phyloP scores from a whole-genome alignment of 2,888 invertebrate genomes.

The Lomographa bimaculata region DNA sequence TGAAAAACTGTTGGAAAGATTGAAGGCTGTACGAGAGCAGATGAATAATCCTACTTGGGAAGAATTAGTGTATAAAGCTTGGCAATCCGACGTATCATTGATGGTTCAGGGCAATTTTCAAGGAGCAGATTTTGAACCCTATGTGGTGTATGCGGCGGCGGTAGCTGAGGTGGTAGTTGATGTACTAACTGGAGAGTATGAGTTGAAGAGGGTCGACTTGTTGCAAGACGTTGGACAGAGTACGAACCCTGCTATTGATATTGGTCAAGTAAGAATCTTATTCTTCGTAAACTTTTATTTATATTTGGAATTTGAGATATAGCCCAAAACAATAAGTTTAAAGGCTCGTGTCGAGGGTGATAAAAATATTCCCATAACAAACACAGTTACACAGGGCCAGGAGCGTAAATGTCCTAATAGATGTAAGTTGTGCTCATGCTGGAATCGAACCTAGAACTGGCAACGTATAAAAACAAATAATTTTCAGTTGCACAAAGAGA shows the following conservation, averaged over 20 bases:
- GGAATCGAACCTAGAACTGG: no score
- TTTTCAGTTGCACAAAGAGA: no score
- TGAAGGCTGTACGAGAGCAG: constrained; percentile 63
- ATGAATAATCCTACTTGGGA: constrained; percentile 71
- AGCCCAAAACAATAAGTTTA: no score
- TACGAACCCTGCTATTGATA: constrained; percentile 85
- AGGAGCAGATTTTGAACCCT: neutral
- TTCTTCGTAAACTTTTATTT: no score
- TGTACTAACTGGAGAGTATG: constrained; percentile 86
- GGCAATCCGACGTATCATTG: neutral
- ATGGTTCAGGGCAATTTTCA: neutral
- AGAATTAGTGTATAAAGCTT: constrained; percentile 72
- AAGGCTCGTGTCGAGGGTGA: no score
- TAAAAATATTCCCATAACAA: no score
- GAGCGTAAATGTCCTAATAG: no score
- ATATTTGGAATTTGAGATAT: no score
- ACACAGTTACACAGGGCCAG: no score
- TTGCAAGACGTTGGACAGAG: constrained; percentile 86
- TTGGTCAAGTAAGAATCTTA: constrained; percentile 84
- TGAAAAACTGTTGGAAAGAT: constrained; percentile 62
- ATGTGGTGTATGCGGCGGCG: constrained; percentile 76
- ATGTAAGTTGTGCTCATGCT: no score
- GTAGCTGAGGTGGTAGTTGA: constrained; percentile 88
- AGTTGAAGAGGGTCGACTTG: constrained; percentile 83
- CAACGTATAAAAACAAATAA: no score